Evolutionary conservation across 2,888 invertebrate species (phyloP).

Genomic region (Papilio protenor): DNA sequence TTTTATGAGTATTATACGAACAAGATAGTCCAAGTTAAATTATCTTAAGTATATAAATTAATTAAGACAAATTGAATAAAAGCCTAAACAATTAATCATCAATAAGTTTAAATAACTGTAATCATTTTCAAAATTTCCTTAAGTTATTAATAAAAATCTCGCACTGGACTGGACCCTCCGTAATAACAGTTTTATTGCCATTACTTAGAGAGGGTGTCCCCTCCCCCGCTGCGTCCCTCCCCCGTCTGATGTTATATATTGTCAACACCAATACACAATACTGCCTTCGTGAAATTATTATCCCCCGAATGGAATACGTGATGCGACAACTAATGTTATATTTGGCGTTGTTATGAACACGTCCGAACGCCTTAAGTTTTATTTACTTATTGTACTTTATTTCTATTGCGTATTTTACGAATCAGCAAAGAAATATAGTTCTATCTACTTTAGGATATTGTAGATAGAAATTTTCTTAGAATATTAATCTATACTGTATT

Average conservation of each 20-base stretch:
- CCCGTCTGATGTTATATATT: constrained; percentile 58
- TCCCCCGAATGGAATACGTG: constrained; percentile 36
- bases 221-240: background rate
- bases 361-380: constrained; percentile 7
- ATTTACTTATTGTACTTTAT: constrained; percentile 29
- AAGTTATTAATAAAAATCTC: constrained; percentile 9
- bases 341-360: constrained; percentile 16
- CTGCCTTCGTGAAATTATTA: constrained; percentile 40
- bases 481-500: no score
- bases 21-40: background rate
- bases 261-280: constrained; percentile 41
- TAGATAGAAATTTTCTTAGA: no score
- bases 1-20: background rate
- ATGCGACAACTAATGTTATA: constrained; percentile 17
- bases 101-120: background rate
- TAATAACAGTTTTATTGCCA: constrained; percentile 17
- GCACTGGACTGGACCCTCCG: background rate
- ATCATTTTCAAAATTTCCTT: background rate
- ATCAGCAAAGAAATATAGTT: background rate
- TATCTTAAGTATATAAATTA: background rate
- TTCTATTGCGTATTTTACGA: background rate
- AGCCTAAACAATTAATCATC: background rate
- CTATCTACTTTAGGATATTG: background rate
- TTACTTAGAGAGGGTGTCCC: background rate
- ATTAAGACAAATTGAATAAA: background rate